These are phyloP conservation scores for Aplochiton taeniatus DNA, from an alignment of 2,797 vertebrate genomes.

Conservation along the genomic window DNA sequence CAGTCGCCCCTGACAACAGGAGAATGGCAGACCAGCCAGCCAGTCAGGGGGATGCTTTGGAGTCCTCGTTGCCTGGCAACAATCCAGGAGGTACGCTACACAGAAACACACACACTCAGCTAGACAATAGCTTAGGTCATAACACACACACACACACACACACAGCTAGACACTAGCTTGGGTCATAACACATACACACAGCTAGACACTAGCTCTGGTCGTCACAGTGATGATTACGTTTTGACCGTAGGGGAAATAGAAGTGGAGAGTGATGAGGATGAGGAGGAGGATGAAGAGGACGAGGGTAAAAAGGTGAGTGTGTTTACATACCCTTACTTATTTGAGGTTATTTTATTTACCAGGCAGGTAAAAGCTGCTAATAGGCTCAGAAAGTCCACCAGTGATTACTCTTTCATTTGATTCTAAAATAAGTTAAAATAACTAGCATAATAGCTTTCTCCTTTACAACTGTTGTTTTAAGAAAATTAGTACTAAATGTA, in stretches of 20 bases:
- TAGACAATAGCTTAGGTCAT: background rate
- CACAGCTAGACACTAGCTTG: background rate
- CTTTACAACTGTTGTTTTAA: too few relatives aligned
- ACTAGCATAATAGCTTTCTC: too few relatives aligned
- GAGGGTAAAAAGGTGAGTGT: conserved; percentile 88
- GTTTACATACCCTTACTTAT: too few relatives aligned
- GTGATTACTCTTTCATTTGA: too few relatives aligned
- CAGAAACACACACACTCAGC: background rate
- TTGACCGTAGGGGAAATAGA: conserved; percentile 87
- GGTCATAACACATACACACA: background rate
- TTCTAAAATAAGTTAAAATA: too few relatives aligned
- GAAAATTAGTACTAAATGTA: too few relatives aligned
- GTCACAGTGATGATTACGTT: conserved; percentile 42
- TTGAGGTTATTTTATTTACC: conserved; percentile 40
- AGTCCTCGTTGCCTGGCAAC: conserved; percentile 89
- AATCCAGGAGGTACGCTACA: conserved; percentile 75
- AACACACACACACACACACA: background rate
- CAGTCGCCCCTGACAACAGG: conserved; percentile 86
- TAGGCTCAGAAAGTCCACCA: background rate
- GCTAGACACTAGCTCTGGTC: background rate
- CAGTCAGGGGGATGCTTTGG: conserved; percentile 87
- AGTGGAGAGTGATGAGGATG: conserved; percentile 95
- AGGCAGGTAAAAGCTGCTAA: background rate
- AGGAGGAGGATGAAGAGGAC: conserved; percentile 90
- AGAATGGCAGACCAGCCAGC: conserved; percentile 89